These are phyloP conservation scores for Helostoma temminkii DNA, from an alignment of 2,797 vertebrate genomes.

Conservation along the genomic window DNA sequence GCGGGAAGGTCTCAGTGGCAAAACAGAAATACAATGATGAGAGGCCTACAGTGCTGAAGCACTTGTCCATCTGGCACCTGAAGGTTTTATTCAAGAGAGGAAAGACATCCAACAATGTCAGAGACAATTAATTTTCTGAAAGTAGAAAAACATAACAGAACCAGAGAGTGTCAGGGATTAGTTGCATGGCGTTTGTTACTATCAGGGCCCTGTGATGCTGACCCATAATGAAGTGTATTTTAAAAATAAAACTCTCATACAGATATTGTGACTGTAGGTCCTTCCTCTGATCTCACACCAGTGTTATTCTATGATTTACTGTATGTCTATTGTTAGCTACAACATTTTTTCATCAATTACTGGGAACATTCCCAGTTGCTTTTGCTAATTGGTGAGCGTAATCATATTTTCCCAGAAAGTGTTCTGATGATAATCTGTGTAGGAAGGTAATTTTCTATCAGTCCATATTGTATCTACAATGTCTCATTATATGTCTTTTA, in stretches of 20 bases:
- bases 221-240: slow-evolving; percentile 3
- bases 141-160: slow-evolving; percentile 17
- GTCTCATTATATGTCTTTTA: not conserved
- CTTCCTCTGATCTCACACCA: not conserved
- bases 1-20: slow-evolving; percentile 35
- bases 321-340: not conserved
- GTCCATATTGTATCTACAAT: not conserved
- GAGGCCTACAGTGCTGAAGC: slow-evolving; percentile 15
- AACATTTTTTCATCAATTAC: slow-evolving; percentile 9
- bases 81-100: slow-evolving; percentile 29
- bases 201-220: not conserved
- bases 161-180: slow-evolving; percentile 7
- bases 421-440: not conserved
- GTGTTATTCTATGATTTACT: not conserved
- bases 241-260: slow-evolving; percentile 11
- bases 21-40: slow-evolving; percentile 32
- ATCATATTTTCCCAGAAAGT: not conserved
- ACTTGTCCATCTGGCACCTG: slow-evolving; percentile 32
- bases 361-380: slow-evolving; percentile 2
- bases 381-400: not conserved
- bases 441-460: not conserved
- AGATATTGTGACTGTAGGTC: not conserved
- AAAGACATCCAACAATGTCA: slow-evolving; percentile 18
- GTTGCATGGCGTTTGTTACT: slow-evolving; percentile 21
- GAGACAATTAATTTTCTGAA: slow-evolving; percentile 32